These are phyloP conservation scores for Aramus guarauna DNA, from an alignment of 2,113 vertebrate species.

Conservation along the genomic window DNA sequence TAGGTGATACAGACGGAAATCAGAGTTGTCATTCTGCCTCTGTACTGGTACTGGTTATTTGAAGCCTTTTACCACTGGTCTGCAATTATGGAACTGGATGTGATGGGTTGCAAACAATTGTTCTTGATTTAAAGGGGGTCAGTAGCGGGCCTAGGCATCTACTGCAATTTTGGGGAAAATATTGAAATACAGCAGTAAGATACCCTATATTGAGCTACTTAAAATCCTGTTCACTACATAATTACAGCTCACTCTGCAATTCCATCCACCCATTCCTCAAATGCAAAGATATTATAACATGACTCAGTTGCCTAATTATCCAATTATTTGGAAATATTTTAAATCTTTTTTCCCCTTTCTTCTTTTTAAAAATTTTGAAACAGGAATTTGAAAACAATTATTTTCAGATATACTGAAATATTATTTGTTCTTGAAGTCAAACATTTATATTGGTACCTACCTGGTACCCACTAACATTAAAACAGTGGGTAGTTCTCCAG, in stretches of 20 bases:
- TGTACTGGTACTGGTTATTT: accelerated
- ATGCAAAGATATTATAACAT: background rate
- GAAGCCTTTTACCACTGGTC: background rate
- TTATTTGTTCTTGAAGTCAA: background rate
- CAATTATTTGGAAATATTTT: background rate
- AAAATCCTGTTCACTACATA: background rate
- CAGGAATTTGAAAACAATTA: background rate
- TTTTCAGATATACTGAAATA: background rate
- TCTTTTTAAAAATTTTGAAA: background rate
- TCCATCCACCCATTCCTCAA: background rate
- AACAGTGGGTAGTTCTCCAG: background rate
- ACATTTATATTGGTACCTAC: background rate
- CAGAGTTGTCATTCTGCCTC: background rate
- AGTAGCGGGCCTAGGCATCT: background rate
- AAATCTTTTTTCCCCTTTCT: background rate
- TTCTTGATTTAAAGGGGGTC: background rate
- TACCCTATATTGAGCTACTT: background rate
- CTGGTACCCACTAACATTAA: background rate
- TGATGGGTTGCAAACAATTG: background rate
- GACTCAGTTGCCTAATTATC: background rate
- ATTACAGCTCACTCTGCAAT: background rate
- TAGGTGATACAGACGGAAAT: background rate
- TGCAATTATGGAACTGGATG: background rate
- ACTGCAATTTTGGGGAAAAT: background rate
- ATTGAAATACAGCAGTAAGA: background rate